These are phyloP conservation scores for Gastracanthus pulcherrimus DNA, from an alignment of 2,888 invertebrate genomes.

Conservation along the genomic window DNA sequence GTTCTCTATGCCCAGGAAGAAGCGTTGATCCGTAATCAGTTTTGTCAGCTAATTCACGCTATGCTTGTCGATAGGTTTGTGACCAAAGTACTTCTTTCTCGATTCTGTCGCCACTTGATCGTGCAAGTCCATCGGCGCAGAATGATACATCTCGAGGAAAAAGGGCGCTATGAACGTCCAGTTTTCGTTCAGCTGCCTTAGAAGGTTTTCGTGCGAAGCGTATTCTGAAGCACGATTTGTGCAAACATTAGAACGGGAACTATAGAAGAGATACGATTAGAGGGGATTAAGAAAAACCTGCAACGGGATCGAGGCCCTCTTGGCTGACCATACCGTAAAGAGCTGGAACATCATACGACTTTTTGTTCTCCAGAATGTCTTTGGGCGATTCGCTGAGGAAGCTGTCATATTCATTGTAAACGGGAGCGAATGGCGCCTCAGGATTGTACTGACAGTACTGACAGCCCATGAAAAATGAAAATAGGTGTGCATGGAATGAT, in stretches of 20 bases:
- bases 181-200: constrained; percentile 8
- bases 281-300: background rate
- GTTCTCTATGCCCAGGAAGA: background rate
- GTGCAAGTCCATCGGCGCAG: background rate
- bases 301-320: constrained; percentile 12
- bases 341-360: constrained; percentile 7
- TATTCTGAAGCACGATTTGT: constrained; percentile 3
- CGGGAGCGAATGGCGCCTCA: constrained; percentile 14
- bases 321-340: constrained; percentile 14
- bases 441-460: constrained; percentile 29
- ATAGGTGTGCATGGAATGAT: too few relatives aligned
- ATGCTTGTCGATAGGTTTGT: background rate
- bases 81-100: constrained; percentile 7
- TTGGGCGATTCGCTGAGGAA: background rate
- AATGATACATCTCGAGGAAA: background rate
- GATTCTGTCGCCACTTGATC: background rate
- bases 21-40: constrained; percentile 12
- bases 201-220: constrained; percentile 22
- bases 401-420: constrained; percentile 1
- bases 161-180: constrained; percentile 12
- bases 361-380: background rate
- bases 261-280: background rate
- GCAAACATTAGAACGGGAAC: background rate
- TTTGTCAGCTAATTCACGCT: background rate
- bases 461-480: background rate